These are phyloP conservation scores for Staurois parvus DNA, from an alignment of 2,797 vertebrate species.

Conservation along the genomic window DNA sequence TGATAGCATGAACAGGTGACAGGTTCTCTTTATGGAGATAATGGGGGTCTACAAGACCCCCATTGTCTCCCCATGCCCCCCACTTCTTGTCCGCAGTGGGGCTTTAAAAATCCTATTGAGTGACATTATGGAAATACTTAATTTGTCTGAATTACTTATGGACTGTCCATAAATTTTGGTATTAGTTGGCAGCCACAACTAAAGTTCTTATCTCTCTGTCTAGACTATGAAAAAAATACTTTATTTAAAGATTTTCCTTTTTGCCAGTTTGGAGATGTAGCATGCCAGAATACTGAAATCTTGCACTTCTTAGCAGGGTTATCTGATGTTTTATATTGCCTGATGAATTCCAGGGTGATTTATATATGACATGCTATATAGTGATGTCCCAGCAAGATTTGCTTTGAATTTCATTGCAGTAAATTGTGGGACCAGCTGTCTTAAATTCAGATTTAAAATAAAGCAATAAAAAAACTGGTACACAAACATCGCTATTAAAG, in stretches of 20 bases:
- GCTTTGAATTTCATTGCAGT: not conserved
- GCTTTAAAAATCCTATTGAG: no score
- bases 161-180: no score
- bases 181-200: no score
- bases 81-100: no score
- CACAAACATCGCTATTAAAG: not conserved
- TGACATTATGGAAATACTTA: no score
- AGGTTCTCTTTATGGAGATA: no score
- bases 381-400: not conserved
- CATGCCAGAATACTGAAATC: not conserved
- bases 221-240: not conserved
- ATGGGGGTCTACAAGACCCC: no score
- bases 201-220: no score
- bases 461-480: not conserved
- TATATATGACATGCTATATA: not conserved
- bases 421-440: not conserved
- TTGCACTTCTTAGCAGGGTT: not conserved
- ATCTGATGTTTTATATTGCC: conserved; percentile 4
- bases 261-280: not conserved
- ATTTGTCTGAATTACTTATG: no score
- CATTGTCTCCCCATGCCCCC: no score
- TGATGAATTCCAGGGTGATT: not conserved
- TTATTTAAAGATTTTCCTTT: not conserved
- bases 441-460: not conserved
- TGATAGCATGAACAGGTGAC: no score